These are phyloP conservation scores for Trematomus bernacchii DNA, from an alignment of 2,797 vertebrate genomes.

Conservation along the genomic window DNA sequence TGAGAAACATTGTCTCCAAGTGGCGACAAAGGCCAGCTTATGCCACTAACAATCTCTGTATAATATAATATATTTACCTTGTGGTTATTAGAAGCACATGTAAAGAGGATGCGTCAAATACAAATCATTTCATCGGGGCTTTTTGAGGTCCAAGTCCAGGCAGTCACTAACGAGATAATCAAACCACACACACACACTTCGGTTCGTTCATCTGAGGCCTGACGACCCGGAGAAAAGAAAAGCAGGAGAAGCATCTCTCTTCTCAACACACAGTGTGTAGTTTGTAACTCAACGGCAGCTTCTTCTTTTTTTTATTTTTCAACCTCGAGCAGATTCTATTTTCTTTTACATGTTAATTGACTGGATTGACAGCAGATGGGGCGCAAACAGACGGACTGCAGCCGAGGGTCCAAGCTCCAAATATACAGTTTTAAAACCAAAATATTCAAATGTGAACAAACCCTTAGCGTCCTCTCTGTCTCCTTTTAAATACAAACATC, in stretches of 20 bases:
- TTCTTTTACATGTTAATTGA: conserved; percentile 3
- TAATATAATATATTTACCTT: conserved; percentile 82
- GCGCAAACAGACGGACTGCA: conserved; percentile 7
- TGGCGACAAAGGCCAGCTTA: conserved; percentile 98
- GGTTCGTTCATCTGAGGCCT: conserved; percentile 74
- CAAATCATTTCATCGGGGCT: conserved; percentile 38
- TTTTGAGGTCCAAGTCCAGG: conserved; percentile 86
- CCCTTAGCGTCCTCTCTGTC: conserved; percentile 51
- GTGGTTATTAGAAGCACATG: conserved; percentile 66
- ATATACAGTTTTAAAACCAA: conserved; percentile 81
- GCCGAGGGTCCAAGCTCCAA: conserved; percentile 73
- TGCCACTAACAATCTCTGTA: conserved; percentile 91
- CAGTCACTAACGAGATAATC: conserved; percentile 55
- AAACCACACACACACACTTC: conserved; percentile 66
- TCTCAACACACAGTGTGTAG: conserved; percentile 80
- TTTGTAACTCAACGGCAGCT: conserved; percentile 43
- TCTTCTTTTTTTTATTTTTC: not conserved
- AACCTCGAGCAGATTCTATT: conserved; percentile 25
- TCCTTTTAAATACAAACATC: conserved; percentile 6
- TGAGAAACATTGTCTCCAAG: conserved; percentile 92
- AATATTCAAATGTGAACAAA: conserved; percentile 81
- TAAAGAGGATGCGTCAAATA: conserved; percentile 34
- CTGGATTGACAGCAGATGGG: not conserved
- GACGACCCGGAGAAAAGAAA: conserved; percentile 27
- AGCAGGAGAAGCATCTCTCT: conserved; percentile 69